Percentiles rank a stretch among this genome's conserved stretches.
phyloP scores from a whole-genome alignment of 2,888 invertebrate genomes.

The Crocallis elinguaria region DNA sequence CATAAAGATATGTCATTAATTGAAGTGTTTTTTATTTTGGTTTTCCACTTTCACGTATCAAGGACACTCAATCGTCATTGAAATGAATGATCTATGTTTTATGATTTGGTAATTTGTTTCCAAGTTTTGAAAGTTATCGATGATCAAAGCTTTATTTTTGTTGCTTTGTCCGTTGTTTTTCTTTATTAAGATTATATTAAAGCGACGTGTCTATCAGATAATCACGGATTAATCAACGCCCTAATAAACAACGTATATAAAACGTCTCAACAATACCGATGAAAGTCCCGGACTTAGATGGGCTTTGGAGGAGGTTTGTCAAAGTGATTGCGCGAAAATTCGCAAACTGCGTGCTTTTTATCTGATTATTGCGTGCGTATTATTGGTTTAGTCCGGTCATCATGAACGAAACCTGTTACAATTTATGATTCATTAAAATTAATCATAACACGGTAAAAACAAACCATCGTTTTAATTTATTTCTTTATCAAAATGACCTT shows the following conservation, averaged over 20 bases:
- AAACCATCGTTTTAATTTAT: neutral
- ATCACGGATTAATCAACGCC: no score
- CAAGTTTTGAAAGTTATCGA: neutral
- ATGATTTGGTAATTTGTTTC: conserved; percentile 18
- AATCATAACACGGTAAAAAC: neutral
- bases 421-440: neutral
- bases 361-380: neutral
- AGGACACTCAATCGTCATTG: conserved; percentile 29
- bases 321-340: no score
- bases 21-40: conserved; percentile 7
- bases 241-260: no score
- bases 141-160: neutral
- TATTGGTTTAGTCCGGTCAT: neutral
- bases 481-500: conserved; percentile 6
- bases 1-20: neutral
- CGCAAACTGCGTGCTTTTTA: no score
- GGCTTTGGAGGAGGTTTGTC: no score
- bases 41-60: conserved; percentile 21
- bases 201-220: no score
- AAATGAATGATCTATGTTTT: conserved; percentile 34
- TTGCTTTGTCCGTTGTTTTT: no score
- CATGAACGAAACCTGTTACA: neutral
- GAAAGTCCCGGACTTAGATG: no score
- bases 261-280: no score
- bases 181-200: no score